Base-by-base conservation (phyloP, 2,888 invertebrate species). In the Tanypteryx hageni region DNA sequence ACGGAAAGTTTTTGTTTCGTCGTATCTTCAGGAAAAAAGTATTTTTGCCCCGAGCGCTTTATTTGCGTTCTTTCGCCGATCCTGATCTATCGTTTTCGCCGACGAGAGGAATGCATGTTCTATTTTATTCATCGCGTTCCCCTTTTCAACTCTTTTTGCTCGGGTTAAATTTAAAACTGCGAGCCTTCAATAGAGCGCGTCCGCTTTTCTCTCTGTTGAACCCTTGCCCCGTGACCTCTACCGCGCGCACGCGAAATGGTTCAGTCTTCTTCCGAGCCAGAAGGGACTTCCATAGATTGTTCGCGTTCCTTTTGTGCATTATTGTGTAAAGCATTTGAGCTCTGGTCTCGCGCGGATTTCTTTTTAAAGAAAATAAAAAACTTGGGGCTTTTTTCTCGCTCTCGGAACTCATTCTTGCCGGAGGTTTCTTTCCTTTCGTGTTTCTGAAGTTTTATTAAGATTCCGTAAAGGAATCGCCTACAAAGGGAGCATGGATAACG, bases 181-280 rank as follows among this genome's bases (percentile, higher is more conserved):
- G 76, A 27, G 76, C 76, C 27, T 76, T 76, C 76, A 22, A 76
- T 76, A 27, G 76, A 22, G 22, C 22, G 76, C 22, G 76, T 76
- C 76, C 76, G 76, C 76, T 22, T 22, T 76, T 76, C 76, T 22
- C 76, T 27, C 76, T 22, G 22, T 76, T 76, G 76, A 76, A n/a
- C 76, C 22, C 76, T 44, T 76, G 76, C 76, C 76, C 76, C 76
- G 76, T 76, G 76, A 76, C 76, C 76, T 22, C 68, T 68, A n/a
- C n/a, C 22, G n/a, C n/a, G 22, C n/a, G 22, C 76, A 76, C 27
- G 76, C 27, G 76, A 76, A 76, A 76, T 76, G 10, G 22, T 27
- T 76, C 76, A 27, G 76, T 76, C 76, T 22, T 76, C 22, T 22
- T 27, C 22, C n/a, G 22, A 10, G n/a, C 68, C 64, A 7, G 44